These are phyloP conservation scores for Antrozous pallidus DNA, from an alignment of 2,797 vertebrate species.

Conservation along the genomic window DNA sequence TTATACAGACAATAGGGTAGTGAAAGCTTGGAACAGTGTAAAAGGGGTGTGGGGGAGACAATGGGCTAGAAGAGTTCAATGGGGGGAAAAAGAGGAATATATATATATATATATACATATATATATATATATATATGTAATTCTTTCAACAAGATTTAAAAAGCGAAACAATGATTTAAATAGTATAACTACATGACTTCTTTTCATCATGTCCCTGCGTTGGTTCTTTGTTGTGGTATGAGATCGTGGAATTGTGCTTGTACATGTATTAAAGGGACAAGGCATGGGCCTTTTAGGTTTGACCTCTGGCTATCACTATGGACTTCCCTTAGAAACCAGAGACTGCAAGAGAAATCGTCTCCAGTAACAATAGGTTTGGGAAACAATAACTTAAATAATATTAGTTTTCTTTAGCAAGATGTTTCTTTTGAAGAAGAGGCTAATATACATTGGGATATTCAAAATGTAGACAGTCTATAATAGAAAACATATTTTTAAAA, in stretches of 20 bases:
- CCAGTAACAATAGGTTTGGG: neutral
- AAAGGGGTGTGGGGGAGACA: too few species aligned
- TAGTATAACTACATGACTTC: neutral
- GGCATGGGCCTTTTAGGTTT: neutral
- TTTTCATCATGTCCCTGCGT: neutral
- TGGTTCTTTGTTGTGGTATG: neutral
- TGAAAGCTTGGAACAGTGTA: neutral
- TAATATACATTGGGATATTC: neutral
- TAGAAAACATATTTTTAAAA: neutral
- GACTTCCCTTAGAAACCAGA: neutral
- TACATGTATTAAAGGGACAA: neutral
- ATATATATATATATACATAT: too few species aligned
- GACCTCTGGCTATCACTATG: neutral
- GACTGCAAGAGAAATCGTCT: neutral
- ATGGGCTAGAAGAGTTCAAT: neutral
- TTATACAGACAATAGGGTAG: neutral
- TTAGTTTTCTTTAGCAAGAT: neutral
- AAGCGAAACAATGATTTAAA: neutral
- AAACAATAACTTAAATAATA: neutral
- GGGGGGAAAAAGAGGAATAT: too few species aligned
- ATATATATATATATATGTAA: too few species aligned
- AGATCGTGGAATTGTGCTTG: neutral
- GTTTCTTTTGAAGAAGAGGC: neutral
- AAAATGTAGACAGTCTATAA: neutral
- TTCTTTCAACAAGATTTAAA: too few species aligned